phyloP scores from a whole-genome alignment of 2,113 vertebrate species.

The Variabilichromis moorii region DNA sequence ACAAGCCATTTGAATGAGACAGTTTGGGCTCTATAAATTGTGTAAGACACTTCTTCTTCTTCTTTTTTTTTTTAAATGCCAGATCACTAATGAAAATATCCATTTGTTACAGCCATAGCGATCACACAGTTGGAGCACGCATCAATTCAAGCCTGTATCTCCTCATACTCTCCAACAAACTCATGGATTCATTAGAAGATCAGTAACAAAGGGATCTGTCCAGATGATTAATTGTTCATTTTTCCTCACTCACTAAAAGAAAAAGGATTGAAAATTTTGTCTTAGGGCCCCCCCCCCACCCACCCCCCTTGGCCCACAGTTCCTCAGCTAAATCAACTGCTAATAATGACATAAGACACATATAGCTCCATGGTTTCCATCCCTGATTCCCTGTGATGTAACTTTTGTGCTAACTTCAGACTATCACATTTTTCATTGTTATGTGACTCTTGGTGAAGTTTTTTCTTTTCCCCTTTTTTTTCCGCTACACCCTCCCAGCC shows the following conservation, averaged over 20 bases:
- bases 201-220: not conserved
- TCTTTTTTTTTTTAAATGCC: accelerated
- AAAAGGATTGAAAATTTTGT: not conserved
- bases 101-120: not conserved
- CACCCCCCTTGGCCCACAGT: not conserved
- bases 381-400: conserved; percentile 9
- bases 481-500: not conserved
- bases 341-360: conserved; percentile 4
- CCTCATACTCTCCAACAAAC: not conserved
- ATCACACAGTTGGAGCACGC: not conserved
- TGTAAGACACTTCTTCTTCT: not conserved
- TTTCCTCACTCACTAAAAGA: not conserved
- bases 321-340: not conserved
- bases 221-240: not conserved
- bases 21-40: not conserved
- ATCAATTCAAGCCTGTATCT: not conserved
- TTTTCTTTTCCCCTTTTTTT: not conserved
- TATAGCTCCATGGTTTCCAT: not conserved
- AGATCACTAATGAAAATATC: not conserved
- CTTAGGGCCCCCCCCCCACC: not conserved
- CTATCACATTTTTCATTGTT: not conserved
- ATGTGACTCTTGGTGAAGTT: not conserved
- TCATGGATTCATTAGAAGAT: not conserved
- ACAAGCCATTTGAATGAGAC: not conserved
- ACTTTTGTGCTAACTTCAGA: not conserved